These are phyloP conservation scores for Chelon labrosus DNA, from an alignment of 2,797 vertebrate genomes.

Conservation along the genomic window DNA sequence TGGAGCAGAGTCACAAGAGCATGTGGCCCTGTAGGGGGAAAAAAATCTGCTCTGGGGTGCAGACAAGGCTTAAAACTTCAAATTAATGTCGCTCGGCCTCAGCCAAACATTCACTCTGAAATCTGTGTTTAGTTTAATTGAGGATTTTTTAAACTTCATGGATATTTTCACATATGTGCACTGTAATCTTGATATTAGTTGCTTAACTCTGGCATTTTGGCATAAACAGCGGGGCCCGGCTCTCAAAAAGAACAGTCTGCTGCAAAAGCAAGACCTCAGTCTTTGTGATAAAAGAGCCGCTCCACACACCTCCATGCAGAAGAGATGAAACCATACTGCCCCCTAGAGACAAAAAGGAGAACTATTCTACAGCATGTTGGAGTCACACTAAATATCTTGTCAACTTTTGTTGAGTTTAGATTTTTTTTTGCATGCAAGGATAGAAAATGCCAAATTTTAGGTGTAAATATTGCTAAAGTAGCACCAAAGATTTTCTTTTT, in stretches of 20 bases:
- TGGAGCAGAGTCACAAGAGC: not conserved
- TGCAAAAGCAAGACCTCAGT: constrained; percentile 38
- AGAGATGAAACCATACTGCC: constrained; percentile 71
- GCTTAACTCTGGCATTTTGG: constrained; percentile 56
- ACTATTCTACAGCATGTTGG: not conserved
- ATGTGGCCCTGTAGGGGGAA: too few species aligned
- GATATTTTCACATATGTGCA: constrained; percentile 50
- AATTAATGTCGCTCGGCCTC: constrained; percentile 19
- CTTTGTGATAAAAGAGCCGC: constrained; percentile 49
- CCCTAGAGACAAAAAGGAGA: constrained; percentile 56
- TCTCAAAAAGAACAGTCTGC: constrained; percentile 39
- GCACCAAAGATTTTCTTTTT: not conserved
- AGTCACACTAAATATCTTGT: not conserved
- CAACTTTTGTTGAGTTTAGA: not conserved
- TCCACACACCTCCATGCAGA: not conserved
- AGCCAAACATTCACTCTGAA: constrained; percentile 42
- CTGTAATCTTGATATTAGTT: constrained; percentile 54
- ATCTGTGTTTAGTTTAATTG: constrained; percentile 42
- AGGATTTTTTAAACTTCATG: constrained; percentile 45
- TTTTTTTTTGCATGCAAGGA: not conserved
- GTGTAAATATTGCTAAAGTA: not conserved
- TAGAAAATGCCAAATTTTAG: not conserved
- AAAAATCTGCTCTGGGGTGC: constrained; percentile 14
- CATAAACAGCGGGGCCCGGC: constrained; percentile 60
- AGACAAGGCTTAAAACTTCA: constrained; percentile 32